Evolutionary conservation across 2,888 invertebrate species (phyloP), one percentile per base, ranked within the genome.

Genomic region (Ennomos fuscantarius): DNA sequence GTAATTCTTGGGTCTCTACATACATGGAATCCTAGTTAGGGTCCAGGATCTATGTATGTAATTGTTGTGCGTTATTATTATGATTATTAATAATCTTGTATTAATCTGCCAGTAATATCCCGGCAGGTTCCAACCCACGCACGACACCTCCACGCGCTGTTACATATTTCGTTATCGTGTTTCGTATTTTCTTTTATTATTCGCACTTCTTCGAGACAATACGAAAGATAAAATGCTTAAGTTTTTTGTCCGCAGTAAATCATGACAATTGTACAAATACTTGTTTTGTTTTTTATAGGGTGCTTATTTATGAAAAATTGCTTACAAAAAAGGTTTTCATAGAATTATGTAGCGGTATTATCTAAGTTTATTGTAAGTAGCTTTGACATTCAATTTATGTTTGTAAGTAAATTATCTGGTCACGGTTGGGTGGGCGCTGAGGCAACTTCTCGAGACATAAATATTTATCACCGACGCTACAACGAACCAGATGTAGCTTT

Each of bases 181-280:
- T 60, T 62, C 52, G 59, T 60, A 62, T 66, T 63, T 65, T 61
- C 53, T 13, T 62, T 63, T 66, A 52, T 62, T 55, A 52, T 62
- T 55, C 44, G 35, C 46, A 32, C 58, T 42, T 55, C 50, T 49
- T 58, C 54, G 56, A 67, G 60, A 69, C 65, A 67, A 65, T 64
- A 66, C 62, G 60, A 65, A 66, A 69, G 63, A 68, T 65, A 66
- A 65, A 67, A 65, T 56, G 66, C 48, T 61, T 55, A 64, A 65
- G 64, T 69, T 67, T 60, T 60, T 69, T 56, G 54, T 61, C 48
- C 12, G 50, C 60, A 47, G 59, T 67, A 63, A 67, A 65, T 65
- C 65, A 68, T 47, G 12, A 33, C 55, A 59, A 62, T 60, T 67
- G 63, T 56, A 53, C 49, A 58, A 65, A 62, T 63, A 65, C 60